Percentiles rank a stretch among this genome's conserved stretches.
Conservation (phyloP, 1,140 invertebrate genomes). For the Drosophila willistoni region DNA sequence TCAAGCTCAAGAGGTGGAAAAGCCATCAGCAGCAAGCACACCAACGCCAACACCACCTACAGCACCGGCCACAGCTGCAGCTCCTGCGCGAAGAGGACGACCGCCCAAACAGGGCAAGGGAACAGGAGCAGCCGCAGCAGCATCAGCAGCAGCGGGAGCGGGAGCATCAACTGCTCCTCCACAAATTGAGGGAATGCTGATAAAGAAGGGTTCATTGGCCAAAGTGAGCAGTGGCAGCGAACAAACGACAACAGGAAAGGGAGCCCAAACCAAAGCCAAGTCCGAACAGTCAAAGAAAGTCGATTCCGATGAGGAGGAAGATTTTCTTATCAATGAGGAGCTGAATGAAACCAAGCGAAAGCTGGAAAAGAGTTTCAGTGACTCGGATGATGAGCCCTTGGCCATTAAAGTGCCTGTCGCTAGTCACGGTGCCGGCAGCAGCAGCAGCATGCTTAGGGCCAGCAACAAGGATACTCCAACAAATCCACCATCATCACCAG, state of each 20-base stretch:
- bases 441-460: conserved; percentile 29
- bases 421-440: conserved; percentile 32
- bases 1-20: conserved; percentile 38
- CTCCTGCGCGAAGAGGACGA: conserved; percentile 58
- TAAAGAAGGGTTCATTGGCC: conserved; percentile 73
- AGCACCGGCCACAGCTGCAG: neutral
- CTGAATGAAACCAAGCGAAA: conserved; percentile 83
- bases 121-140: conserved; percentile 11
- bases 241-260: conserved; percentile 19
- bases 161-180: conserved; percentile 40
- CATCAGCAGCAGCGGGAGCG: neutral
- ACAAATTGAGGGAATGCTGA: conserved; percentile 77
- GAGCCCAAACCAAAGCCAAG: conserved; percentile 65
- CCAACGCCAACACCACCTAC: conserved; percentile 19
- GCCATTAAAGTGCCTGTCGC: conserved; percentile 83
- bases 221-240: conserved; percentile 44
- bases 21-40: conserved; percentile 11
- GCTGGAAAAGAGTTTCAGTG: conserved; percentile 84
- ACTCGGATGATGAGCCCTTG: conserved; percentile 86
- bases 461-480: conserved; percentile 32
- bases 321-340: conserved; percentile 79
- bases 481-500: conserved; percentile 16
- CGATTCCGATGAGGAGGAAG: conserved; percentile 76
- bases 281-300: conserved; percentile 64
- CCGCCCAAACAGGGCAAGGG: conserved; percentile 65